Base-by-base conservation (phyloP, 2,888 invertebrate genomes). In the Plebejus argus region DNA sequence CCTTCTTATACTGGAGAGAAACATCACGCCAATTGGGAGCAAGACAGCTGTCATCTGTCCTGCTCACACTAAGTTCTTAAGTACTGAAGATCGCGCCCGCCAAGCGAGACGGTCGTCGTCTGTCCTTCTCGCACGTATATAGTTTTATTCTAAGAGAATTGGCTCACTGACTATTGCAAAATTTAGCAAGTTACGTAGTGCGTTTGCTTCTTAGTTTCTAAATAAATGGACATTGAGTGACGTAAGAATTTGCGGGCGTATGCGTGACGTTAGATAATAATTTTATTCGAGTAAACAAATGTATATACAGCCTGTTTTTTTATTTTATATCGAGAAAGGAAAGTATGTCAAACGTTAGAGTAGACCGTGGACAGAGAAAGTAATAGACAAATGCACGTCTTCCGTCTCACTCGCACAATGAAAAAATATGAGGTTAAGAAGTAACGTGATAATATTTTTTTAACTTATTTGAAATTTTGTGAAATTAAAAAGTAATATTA, bases 301-400 rank as follows among this genome's bases (percentile, higher is more conserved):
- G 66, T 66, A 33, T 66, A 66, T 66, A 66, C 66, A 66, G 66
- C 18, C 66, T 66, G 66, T 33, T 66, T 66, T 66, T 66, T 66
- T 66, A 66, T 66, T 66, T 66, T 66, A 28, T 66, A 66, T 66
- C 66, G 28, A 33, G 28, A 33, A 33, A 66, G 66, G 28, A 66
- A 66, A 66, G 28, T 66, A 61, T 23, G 61, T 28, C 28, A 66
- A 28, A 66, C 15, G 66, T 66, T 66, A 66, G 66, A 66, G 66
- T 66, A 66, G 66, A 66, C 28, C 66, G 28, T 66, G 66, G 28
- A 66, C 28, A 18, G 66, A 61, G 66, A 28, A 66, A 66, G 15
- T 66, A 28, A 66, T 66, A 66, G 66, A 66, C 12, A 12, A 23
- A 61, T 23, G 10, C 23, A 61, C 23, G 61, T 61, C 61, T 61